These are phyloP conservation scores for Dipodomys ordii DNA, from an alignment of 2,113 vertebrate genomes.

Conservation along the genomic window DNA sequence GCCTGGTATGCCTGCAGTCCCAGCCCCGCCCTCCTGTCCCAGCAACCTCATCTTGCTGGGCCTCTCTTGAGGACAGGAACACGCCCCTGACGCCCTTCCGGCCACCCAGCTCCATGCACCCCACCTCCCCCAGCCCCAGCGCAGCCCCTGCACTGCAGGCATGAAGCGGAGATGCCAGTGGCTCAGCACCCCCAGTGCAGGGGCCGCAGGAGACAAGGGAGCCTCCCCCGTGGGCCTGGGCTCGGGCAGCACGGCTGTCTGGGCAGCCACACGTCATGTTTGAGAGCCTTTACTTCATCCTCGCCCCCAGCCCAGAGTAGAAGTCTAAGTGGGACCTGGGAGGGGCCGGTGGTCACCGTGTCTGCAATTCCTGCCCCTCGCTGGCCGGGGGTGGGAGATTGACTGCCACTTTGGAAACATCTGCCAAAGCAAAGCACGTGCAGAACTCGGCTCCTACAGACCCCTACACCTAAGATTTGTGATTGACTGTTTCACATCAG, in stretches of 20 bases:
- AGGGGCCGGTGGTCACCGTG: neutral
- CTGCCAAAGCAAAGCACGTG: neutral
- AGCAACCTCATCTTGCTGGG: neutral
- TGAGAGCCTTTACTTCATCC: no score
- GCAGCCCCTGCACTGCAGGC: no score
- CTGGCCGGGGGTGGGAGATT: neutral
- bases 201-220: rapidly evolving
- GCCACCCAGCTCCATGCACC: no score
- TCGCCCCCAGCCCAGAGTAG: neutral
- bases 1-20: no score
- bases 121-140: no score
- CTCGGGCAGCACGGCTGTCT: no score
- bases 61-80: neutral
- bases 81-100: neutral
- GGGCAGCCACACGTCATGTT: no score
- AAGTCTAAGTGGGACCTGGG: no score
- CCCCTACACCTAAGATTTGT: neutral
- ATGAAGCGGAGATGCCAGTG: neutral
- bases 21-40: no score
- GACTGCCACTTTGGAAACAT: neutral
- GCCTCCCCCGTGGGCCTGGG: neutral
- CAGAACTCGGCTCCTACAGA: neutral
- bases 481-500: no score
- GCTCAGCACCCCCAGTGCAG: neutral
- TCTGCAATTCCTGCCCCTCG: rapidly evolving